Percentiles rank a stretch among this genome's conserved stretches.
phyloP scores from a whole-genome alignment of 2,888 invertebrate species.

The Chironomus riparius region DNA sequence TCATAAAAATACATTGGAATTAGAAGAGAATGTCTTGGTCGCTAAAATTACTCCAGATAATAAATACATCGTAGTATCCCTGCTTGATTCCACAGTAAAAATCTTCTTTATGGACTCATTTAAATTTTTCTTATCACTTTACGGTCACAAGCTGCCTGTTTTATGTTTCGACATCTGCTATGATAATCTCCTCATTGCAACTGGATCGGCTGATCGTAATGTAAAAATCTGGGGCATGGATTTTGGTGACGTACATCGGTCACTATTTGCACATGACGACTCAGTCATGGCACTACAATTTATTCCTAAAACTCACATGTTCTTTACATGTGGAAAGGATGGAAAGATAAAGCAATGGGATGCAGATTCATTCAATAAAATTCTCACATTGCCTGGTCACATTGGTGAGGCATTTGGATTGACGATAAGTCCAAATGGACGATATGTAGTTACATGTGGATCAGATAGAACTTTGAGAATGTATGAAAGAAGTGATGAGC shows the following conservation, averaged over 20 bases:
- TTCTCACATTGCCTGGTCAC: slow-evolving; percentile 82
- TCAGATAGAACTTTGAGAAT: slow-evolving; percentile 80
- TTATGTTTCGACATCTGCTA: slow-evolving; percentile 87
- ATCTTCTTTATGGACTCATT: slow-evolving; percentile 90
- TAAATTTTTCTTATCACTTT: slow-evolving; percentile 90
- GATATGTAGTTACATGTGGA: slow-evolving; percentile 69
- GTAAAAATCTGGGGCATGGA: slow-evolving; percentile 98
- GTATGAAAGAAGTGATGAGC: slow-evolving; percentile 77
- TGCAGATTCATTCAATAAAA: slow-evolving; percentile 81
- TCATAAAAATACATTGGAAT: slow-evolving; percentile 71
- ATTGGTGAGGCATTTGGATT: slow-evolving; percentile 68
- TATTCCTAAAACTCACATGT: slow-evolving; percentile 81
- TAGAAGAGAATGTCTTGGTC: slow-evolving; percentile 80
- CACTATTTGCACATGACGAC: slow-evolving; percentile 93
- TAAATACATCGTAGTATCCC: slow-evolving; percentile 78
- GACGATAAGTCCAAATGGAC: slow-evolving; percentile 71
- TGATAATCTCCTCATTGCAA: slow-evolving; percentile 76
- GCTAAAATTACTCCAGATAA: slow-evolving; percentile 76
- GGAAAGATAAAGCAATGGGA: slow-evolving; percentile 97
- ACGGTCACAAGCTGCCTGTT: slow-evolving; percentile 94
- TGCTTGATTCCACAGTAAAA: slow-evolving; percentile 89
- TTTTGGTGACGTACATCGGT: slow-evolving; percentile 96
- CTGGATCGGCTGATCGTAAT: slow-evolving; percentile 92
- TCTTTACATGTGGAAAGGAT: slow-evolving; percentile 91
- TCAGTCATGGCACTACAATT: slow-evolving; percentile 85